Evolutionary conservation across 1,140 invertebrate genomes (phyloP), one percentile per base, ranked within the genome.

Genomic region (Bicyclus anynana): DNA sequence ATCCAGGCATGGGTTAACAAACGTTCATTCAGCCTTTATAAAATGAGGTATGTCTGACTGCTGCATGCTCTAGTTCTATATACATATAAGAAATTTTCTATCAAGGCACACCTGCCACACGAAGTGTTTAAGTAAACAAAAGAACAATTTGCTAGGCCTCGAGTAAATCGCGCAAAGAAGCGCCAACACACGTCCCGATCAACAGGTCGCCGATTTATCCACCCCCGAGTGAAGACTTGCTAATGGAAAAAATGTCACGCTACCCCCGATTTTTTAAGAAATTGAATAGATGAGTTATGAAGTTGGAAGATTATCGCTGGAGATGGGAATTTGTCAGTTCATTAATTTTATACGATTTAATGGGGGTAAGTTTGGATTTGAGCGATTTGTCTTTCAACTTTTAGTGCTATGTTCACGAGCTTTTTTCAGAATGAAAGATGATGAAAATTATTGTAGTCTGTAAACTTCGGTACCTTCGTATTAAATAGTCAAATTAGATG

Each of bases 191-290:
- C 76, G 72, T 76, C 66, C 58, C 49, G 40, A 50, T 67, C 21
- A 85, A 85, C 82, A 85, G 82, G 82, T 85, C 66, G 74, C 64
- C 80, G 73, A 81, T 84, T 80, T 74, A 73, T 74, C 66, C 68
- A 29, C 46, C 33, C 55, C 58, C 54, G 53, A 62, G 70, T 71
- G 65, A 63, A 54, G 67, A 70, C 72, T 69, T 57, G 66, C 53
- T 81, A 81, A 81, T 80, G 74, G 74, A 80, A 85, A 78, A 84
- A 84, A 81, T 75, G 69, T 72, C 70, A 70, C 62, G 68, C 63
- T 61, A 74, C 68, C 63, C 55, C 59, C 52, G 61, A 68, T 65
- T 69, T 69, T 77, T 80, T 72, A 71, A 75, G 62, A 60, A 67
- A 66, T 65, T 70, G 69, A 71, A 72, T 65, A 67, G 64, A 74